Base-by-base conservation (phyloP, 2,888 invertebrate species). In the Agrilus cyanescens region DNA sequence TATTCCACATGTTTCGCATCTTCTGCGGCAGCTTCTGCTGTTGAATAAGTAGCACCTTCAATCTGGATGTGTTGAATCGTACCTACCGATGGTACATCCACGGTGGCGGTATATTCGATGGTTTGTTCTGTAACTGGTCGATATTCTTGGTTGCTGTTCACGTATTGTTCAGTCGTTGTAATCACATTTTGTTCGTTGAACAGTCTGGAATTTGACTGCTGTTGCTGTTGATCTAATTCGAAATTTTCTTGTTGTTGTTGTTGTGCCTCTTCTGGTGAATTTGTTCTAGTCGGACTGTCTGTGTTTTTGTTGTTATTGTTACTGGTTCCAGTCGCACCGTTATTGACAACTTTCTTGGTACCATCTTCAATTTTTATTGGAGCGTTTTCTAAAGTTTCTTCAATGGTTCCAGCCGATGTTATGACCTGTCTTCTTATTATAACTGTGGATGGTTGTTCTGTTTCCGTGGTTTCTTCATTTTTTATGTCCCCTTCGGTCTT, bases 1-100 rank as follows among this genome's bases (percentile, higher is more conserved):
- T 79, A 80, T 73, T 80, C 50, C 57, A 68, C 45, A 43, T 45
- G 36, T 32, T 38, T 44, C 34, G 45, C 44, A 5, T 50, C 34
- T 14, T 50, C 50, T 29, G 48, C 49, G 7, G 40, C 46, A 7
- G 38, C 40, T 41, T 47, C 51, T 4, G 30, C 37, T 10, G 25
- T 25, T 25, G 25, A 2, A 25, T 32, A 50, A 29, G 41, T 46
- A 10, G 37, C 32, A 32, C 39, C 43, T 31, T 46, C 48, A 35
- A 60, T 65, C 32, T 18, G 46, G 30, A 67, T 64, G 32, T 48
- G 48, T 10, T 44, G 43, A 62, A 62, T 46, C 68, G 63, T 36
- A 55, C 43, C 46, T 32, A 33, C 60, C 52, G n/a, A 52, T 46
- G 8, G 49, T 36, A 16, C 52, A 39, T 18, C 50, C 52, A 33